phyloP scores from a whole-genome alignment of 2,888 invertebrate species.

The Hyalella azteca region DNA sequence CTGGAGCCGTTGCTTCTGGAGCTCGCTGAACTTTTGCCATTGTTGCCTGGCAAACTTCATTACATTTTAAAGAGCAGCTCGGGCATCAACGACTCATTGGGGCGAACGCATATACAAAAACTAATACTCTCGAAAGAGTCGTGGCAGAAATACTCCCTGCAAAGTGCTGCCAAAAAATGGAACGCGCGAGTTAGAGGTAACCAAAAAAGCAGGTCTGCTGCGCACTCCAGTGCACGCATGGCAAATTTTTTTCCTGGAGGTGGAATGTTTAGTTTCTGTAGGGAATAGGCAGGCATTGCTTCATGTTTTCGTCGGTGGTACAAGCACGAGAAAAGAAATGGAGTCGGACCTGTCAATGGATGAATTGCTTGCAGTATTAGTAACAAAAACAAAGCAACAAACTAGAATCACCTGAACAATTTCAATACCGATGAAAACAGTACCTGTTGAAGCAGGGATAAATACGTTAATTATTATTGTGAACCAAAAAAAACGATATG shows the following conservation, averaged over 20 bases:
- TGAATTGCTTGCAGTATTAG: too few relatives aligned
- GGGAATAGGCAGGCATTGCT: too few relatives aligned
- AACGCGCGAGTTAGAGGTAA: neutral
- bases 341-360: too few relatives aligned
- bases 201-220: too few relatives aligned
- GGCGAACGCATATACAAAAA: slow-evolving; percentile 36
- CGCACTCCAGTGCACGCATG: too few relatives aligned
- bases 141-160: slow-evolving; percentile 11
- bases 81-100: slow-evolving; percentile 37
- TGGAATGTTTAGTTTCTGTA: too few relatives aligned
- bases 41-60: slow-evolving; percentile 32
- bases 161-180: neutral
- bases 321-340: too few relatives aligned
- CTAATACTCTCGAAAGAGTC: slow-evolving; percentile 35
- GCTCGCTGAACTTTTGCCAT: slow-evolving; percentile 23
- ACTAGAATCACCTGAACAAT: too few relatives aligned
- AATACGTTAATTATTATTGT: neutral
- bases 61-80: slow-evolving; percentile 37
- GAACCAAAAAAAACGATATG: neutral
- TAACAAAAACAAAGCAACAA: too few relatives aligned
- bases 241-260: too few relatives aligned
- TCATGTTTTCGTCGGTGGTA: too few relatives aligned
- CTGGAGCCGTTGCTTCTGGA: slow-evolving; percentile 7
- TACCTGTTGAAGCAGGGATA: neutral
- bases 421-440: too few relatives aligned